Evolutionary conservation across 1,140 invertebrate species (phyloP).

Genomic region (Harlomillsia oculata): DNA sequence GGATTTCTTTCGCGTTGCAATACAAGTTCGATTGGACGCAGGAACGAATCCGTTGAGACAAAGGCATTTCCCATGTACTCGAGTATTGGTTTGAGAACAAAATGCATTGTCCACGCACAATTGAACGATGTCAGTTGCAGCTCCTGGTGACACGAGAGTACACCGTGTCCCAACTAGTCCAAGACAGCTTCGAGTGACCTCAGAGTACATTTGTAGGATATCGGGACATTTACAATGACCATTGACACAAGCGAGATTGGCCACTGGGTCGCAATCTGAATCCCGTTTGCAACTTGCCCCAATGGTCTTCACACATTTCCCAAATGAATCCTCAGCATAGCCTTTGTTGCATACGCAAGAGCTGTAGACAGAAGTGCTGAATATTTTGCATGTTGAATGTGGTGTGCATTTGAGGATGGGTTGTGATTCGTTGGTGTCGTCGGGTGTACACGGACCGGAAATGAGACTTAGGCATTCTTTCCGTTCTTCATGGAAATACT

Average conservation of each 20-base stretch:
- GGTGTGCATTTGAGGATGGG: background rate
- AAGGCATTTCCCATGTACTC: slow-evolving; percentile 7
- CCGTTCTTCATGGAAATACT: slow-evolving; percentile 2
- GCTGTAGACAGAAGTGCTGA: too few relatives aligned
- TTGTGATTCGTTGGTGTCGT: background rate
- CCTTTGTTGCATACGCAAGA: slow-evolving; percentile 8
- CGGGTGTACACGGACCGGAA: slow-evolving; percentile 5
- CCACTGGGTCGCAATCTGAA: slow-evolving; percentile 11
- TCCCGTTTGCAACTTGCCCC: slow-evolving; percentile 2
- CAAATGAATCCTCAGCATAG: slow-evolving; percentile 7
- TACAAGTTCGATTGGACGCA: slow-evolving; percentile 7
- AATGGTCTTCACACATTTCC: slow-evolving; percentile 7
- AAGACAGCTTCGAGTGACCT: slow-evolving; percentile 4
- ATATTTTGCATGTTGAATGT: slow-evolving; percentile 1
- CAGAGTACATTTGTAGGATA: background rate
- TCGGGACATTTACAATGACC: slow-evolving; percentile 14
- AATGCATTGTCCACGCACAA: background rate
- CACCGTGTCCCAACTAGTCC: slow-evolving; percentile 10
- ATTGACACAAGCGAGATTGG: slow-evolving; percentile 7
- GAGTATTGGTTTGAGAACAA: background rate
- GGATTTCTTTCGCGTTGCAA: too few relatives aligned
- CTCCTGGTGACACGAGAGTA: background rate
- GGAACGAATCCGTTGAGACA: background rate
- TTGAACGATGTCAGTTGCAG: background rate
- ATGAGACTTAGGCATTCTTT: slow-evolving; percentile 2